Base-by-base conservation (phyloP, 1,140 invertebrate genomes). In the Paramacrobiotus metropolitanus region DNA sequence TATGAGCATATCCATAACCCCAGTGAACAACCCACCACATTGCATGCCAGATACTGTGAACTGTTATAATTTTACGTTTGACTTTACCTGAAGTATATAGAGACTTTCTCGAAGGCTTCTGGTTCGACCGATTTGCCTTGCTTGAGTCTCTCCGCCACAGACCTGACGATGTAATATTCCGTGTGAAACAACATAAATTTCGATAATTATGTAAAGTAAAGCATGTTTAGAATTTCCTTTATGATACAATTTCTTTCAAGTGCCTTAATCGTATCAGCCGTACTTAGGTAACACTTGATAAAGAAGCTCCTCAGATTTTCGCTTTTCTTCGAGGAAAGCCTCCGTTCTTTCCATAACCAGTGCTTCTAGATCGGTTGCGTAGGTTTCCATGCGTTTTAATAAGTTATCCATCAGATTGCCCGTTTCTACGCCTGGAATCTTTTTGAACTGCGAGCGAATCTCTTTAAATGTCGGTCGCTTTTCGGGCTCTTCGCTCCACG, bases 21-120 rank as follows among this genome's bases (percentile, higher is more conserved):
- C n/a, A n/a, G n/a, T n/a, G n/a, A n/a, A n/a, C n/a, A n/a, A n/a
- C n/a, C n/a, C n/a, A n/a, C n/a, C n/a, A n/a, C n/a, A n/a, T n/a
- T n/a, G n/a, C n/a, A n/a, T n/a, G n/a, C n/a, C n/a, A n/a, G n/a
- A n/a, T n/a, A n/a, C n/a, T n/a, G n/a, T n/a, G n/a, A n/a, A n/a
- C n/a, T n/a, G n/a, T n/a, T n/a, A n/a, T n/a, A n/a, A n/a, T n/a
- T n/a, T n/a, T n/a, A n/a, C n/a, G n/a, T n/a, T n/a, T n/a, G n/a
- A n/a, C n/a, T n/a, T n/a, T n/a, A n/a, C n/a, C n/a, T n/a, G 75
- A 96, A 96, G 76, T 92, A 93, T 65, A 93, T 92, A 1, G 90
- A 93, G n/a, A 94, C 90, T 68, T 81, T 81, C 66, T 92, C 86
- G 72, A 87, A 95, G 0, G 83, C 86, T 73, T 96, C 91, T 1